phyloP scores from a whole-genome alignment of 2,888 invertebrate species.

The Cheilosia vernalis region DNA sequence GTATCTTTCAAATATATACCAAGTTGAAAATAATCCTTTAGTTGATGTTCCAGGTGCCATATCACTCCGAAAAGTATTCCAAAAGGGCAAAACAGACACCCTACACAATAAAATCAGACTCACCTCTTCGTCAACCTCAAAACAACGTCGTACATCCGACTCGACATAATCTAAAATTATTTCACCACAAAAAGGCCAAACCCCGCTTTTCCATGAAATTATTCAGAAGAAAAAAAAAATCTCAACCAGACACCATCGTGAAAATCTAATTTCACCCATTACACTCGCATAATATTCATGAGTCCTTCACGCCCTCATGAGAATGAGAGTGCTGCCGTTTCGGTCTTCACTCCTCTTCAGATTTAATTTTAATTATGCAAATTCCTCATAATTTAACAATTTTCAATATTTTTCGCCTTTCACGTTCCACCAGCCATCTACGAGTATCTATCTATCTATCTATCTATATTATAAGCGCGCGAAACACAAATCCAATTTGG shows the following conservation, averaged over 20 bases:
- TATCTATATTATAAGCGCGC: slow-evolving; percentile 27
- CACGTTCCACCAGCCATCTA: slow-evolving; percentile 4
- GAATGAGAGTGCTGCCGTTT: slow-evolving; percentile 37
- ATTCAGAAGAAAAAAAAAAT: slow-evolving; percentile 6
- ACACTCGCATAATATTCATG: slow-evolving; percentile 71
- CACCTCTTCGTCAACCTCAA: background rate
- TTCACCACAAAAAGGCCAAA: slow-evolving; percentile 30
- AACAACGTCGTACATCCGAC: background rate
- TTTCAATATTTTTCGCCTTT: slow-evolving; percentile 73
- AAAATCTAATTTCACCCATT: slow-evolving; percentile 73
- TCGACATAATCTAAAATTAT: slow-evolving; percentile 18
- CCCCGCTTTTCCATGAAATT: slow-evolving; percentile 22
- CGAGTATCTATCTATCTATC: background rate
- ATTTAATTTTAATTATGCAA: slow-evolving; percentile 76
- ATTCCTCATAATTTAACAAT: slow-evolving; percentile 76
- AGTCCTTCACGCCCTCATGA: slow-evolving; percentile 61
- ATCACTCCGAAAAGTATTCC: too few species aligned
- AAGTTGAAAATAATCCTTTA: too few species aligned
- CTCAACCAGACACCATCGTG: slow-evolving; percentile 37
- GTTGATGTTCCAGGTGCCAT: too few species aligned
- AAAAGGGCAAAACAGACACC: too few species aligned
- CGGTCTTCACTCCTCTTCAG: slow-evolving; percentile 63
- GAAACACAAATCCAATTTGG: slow-evolving; percentile 81
- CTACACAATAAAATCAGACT: background rate
- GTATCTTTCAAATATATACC: too few species aligned